A percentile compares a stretch with the other conserved stretches of the same genome.
Conservation (phyloP, 37 sponge, comb jelly and placozoan species). For the Beroe forskalii region DNA sequence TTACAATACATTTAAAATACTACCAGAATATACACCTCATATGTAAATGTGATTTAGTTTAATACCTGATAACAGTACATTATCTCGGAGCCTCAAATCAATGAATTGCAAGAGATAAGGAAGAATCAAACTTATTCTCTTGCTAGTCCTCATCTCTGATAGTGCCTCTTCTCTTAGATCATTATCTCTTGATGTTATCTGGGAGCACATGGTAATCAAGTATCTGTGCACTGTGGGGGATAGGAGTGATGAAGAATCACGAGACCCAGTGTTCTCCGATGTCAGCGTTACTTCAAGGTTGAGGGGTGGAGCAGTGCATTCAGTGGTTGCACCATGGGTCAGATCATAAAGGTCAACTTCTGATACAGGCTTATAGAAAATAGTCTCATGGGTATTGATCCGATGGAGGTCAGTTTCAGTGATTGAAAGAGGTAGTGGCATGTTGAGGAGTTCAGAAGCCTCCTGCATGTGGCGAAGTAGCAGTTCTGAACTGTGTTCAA, state of each 20-base stretch:
- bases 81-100: constrained; percentile 20
- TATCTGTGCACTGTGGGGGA: neutral
- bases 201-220: neutral
- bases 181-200: constrained; percentile 4
- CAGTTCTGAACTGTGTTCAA: constrained; percentile 7
- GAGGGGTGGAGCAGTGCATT: neutral
- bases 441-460: constrained; percentile 13
- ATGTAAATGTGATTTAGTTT: neutral
- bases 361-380: neutral
- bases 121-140: neutral
- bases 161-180: constrained; percentile 41
- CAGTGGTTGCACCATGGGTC: constrained; percentile 16
- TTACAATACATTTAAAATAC: no score
- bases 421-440: constrained; percentile 11
- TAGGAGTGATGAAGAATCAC: neutral
- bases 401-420: neutral
- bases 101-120: constrained; percentile 35
- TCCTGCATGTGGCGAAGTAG: neutral
- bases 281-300: constrained; percentile 29
- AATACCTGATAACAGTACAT: constrained; percentile 2
- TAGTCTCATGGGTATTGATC: neutral
- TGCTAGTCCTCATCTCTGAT: neutral
- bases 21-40: no score
- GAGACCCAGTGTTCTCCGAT: neutral
- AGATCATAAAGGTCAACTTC: constrained; percentile 41